Base-by-base conservation (phyloP, 2,797 vertebrate species). In the Simalia tracyae region DNA sequence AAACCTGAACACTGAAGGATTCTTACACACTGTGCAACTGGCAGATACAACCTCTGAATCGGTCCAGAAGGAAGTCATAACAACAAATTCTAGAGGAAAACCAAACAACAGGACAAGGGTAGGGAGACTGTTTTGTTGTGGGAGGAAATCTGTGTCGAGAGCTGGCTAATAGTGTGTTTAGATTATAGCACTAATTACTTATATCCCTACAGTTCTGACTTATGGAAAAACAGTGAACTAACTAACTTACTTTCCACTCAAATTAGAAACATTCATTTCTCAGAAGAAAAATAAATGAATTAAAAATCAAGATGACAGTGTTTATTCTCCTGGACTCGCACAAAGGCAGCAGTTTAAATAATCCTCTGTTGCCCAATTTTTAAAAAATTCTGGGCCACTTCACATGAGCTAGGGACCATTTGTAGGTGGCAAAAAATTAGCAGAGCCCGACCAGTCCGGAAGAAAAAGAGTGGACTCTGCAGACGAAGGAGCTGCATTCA, bases 221-320 rank as follows among this genome's bases (percentile, higher is more conserved):
- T 84, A 66, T 86, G 90, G 61, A 86, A 91, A 91, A 91, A 91
- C 28, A 91, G 66, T 26, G 60, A 54, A 86, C 28, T 9, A 56
- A 86, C 84, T 86, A 86, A 86, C 84, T 68, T 84, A 86, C 84
- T 68, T 84, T 91, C 28, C 84, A n/a, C 50, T 86, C 61, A 86
- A 86, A 91, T 91, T 86, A 91, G 61, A 91, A 91, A 91, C 90
- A 91, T 66, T 86, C 76, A 57, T 54, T 86, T 63, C 22, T 42
- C 63, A 57, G 86, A 66, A 86, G 28, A 19, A 31, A 31, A 64
- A 86, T 36, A 64, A 85, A 63, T 22, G 9, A 3, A 36, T 50
- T 42, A 36, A 86, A 89, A 84, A 59, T 15, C 22, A 66, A 90
- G 60, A 85, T 28, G 61, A 56, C 6, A 19, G 60, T 86, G 81